phyloP scores from a whole-genome alignment of 2,888 invertebrate genomes.

The Tupiocoris notatus region DNA sequence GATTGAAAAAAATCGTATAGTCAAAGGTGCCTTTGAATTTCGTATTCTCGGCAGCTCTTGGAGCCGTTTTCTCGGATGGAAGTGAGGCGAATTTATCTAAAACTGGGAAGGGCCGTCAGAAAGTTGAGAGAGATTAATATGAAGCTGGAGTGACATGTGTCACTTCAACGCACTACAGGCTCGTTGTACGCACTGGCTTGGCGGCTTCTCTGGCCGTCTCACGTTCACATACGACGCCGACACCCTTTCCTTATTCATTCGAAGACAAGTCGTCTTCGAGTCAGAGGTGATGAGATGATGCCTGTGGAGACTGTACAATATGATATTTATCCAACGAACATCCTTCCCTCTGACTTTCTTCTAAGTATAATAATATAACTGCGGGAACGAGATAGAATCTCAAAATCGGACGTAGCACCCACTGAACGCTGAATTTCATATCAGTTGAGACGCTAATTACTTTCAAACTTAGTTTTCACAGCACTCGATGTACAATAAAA shows the following conservation, averaged over 20 bases:
- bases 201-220: background rate
- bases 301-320: background rate
- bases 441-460: too few relatives aligned
- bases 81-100: conserved; percentile 7
- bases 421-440: too few relatives aligned
- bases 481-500: too few relatives aligned
- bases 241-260: background rate
- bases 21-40: too few relatives aligned
- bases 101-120: conserved; percentile 19
- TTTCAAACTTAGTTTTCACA: too few relatives aligned
- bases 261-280: background rate
- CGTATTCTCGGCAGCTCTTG: too few relatives aligned
- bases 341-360: too few relatives aligned
- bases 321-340: too few relatives aligned
- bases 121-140: conserved; percentile 14
- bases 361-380: too few relatives aligned
- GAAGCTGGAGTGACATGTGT: conserved; percentile 12
- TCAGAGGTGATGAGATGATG: background rate
- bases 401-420: too few relatives aligned
- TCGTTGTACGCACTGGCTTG: background rate
- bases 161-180: conserved; percentile 6
- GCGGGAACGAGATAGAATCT: too few relatives aligned
- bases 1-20: too few relatives aligned
- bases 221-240: background rate
- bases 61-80: background rate